Percentiles rank a stretch among this genome's conserved stretches.
Evolutionary conservation across 2,888 invertebrate genomes (phyloP).

Genomic region (Heliothis peltigera): DNA sequence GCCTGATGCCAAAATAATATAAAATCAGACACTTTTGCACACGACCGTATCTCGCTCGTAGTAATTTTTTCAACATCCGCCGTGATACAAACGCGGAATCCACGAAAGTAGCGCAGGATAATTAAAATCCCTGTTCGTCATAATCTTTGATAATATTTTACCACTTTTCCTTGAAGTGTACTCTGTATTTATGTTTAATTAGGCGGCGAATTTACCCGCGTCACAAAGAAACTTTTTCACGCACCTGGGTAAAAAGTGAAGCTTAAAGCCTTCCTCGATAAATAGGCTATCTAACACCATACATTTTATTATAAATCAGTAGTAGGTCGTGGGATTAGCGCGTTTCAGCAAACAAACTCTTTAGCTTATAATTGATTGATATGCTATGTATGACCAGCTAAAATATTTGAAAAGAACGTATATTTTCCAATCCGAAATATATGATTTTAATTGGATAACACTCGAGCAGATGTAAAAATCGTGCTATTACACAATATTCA

Average conservation of each 20-base stretch:
- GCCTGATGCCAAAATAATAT: no score
- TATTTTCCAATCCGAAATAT: neutral
- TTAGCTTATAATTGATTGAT: no score
- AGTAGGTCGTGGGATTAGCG: no score
- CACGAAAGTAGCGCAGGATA: conserved; percentile 75
- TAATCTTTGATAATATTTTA: conserved; percentile 48
- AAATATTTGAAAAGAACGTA: no score
- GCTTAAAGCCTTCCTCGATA: no score
- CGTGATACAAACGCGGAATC: conserved; percentile 65
- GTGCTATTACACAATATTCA: conserved; percentile 65
- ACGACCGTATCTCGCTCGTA: conserved; percentile 63
- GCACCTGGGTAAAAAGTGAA: no score
- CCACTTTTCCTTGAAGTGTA: conserved; percentile 22
- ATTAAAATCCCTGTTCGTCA: conserved; percentile 70
- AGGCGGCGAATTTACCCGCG: no score
- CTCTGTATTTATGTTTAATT: conserved; percentile 1
- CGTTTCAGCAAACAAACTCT: no score
- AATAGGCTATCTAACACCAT: no score
- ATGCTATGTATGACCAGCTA: no score
- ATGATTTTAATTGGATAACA: conserved; percentile 23
- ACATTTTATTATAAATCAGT: no score
- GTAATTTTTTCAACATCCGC: conserved; percentile 76
- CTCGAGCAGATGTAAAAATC: conserved; percentile 49
- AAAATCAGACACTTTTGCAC: conserved; percentile 16
- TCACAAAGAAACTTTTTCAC: no score